Conservation (phyloP, 2,888 invertebrate genomes). For the Norana najaformis region DNA sequence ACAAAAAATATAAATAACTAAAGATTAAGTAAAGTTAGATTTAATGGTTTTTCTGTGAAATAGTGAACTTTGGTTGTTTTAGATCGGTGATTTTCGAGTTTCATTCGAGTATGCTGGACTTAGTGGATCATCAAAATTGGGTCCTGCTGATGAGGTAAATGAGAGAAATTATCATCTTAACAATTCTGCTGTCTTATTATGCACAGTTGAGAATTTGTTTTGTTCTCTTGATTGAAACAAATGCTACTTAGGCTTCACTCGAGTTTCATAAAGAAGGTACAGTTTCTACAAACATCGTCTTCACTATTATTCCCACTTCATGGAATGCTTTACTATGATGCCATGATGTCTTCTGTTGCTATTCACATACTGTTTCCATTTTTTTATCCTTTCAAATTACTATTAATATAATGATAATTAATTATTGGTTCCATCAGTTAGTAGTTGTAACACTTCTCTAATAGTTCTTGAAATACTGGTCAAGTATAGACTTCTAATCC, state of each 20-base stretch:
- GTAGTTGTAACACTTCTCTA: background rate
- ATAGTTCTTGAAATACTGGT: background rate
- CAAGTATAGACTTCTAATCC: background rate
- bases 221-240: background rate
- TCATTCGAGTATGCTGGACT: background rate
- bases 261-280: background rate
- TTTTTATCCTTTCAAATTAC: background rate
- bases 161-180: background rate
- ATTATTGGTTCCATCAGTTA: too few species aligned
- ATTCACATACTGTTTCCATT: background rate
- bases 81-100: slow-evolving; percentile 9
- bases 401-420: background rate
- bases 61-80: background rate
- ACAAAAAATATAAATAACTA: background rate
- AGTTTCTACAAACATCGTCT: background rate
- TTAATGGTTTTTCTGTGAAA: background rate
- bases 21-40: background rate
- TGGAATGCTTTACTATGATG: too few species aligned
- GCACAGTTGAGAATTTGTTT: background rate
- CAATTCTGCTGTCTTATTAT: background rate
- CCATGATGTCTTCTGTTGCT: too few species aligned
- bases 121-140: background rate
- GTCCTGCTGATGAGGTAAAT: slow-evolving; percentile 14
- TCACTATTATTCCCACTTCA: background rate
- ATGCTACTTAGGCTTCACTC: background rate